Percentiles rank a stretch among this genome's conserved stretches.
phyloP scores from a whole-genome alignment of 1,140 invertebrate species.

The Aricia agestis region DNA sequence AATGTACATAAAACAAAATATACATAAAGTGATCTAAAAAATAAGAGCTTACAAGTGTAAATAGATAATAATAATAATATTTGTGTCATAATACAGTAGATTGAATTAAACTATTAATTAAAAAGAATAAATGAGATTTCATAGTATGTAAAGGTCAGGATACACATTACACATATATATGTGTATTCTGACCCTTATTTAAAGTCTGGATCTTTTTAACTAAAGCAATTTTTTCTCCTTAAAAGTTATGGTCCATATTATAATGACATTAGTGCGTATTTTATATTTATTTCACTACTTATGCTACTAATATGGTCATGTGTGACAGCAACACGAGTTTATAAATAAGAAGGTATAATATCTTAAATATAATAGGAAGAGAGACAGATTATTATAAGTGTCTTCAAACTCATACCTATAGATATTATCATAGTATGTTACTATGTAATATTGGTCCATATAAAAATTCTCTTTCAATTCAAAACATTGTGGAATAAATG shows the following conservation, averaged over 20 bases:
- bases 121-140: neutral
- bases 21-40: slow-evolving; percentile 38
- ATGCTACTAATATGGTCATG: neutral
- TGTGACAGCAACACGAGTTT: neutral
- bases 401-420: neutral
- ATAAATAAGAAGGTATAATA: neutral
- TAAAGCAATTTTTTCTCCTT: neutral
- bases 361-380: neutral
- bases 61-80: neutral
- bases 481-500: neutral
- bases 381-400: neutral
- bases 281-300: neutral
- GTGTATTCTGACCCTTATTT: too few species aligned
- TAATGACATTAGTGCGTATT: neutral
- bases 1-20: slow-evolving; percentile 41
- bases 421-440: neutral
- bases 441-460: neutral
- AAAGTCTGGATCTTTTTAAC: too few species aligned
- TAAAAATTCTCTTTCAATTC: neutral
- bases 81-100: neutral
- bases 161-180: neutral
- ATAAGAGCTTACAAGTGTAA: slow-evolving; percentile 21
- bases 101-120: neutral
- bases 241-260: neutral
- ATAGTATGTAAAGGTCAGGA: neutral